Base-by-base conservation (phyloP, 2,888 invertebrate species). In the Monoplex corrugatus region DNA sequence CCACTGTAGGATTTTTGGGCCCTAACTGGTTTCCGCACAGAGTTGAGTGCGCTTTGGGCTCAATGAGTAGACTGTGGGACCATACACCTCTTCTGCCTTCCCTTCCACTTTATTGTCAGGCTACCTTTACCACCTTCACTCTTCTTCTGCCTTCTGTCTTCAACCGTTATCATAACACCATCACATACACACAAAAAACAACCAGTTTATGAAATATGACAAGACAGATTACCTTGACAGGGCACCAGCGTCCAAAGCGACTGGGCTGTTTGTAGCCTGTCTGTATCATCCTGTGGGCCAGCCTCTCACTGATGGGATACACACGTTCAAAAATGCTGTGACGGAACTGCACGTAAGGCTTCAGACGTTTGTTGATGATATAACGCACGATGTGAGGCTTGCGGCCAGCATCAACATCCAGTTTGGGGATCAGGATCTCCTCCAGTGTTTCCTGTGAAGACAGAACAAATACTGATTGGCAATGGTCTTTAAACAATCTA, bases 201-300 rank as follows among this genome's bases (percentile, higher is more conserved):
- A 16, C 32, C 75, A 75, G 10, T 28, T 3, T 35, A 10, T 5
- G 10, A 75, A 19, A 38, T 6, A 80, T 28, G 0, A 35, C 75
- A 8, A 19, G 13, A 75, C 75, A 35, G 2, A 40, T 89, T 89
- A 96, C 96, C 93, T 93, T 92, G 6, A 96, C 95, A 44, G 96
- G 96, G 92, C 96, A 96, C 96, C 96, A 96, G 87, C 95, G 91
- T 19, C 96, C 96, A 92, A 96, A 96, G 89, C 95, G 91, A 89
- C 96, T 96, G 28, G 95, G 95, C 57, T 95, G 95, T 91, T 96
- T 96, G 92, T 96, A 96, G 8, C 96, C 96, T 3, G 91, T 88
- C 72, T 94, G 93, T 16, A 96, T 90, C 94, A 96, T 94, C 86
- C 92, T 93, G 83, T 93, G 92, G 10, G 96, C 96, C 85, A 95